Base-by-base conservation (phyloP, 30 jellyfish, hydroid and myxozoan genomes). In the Clytia hemisphaerica region DNA sequence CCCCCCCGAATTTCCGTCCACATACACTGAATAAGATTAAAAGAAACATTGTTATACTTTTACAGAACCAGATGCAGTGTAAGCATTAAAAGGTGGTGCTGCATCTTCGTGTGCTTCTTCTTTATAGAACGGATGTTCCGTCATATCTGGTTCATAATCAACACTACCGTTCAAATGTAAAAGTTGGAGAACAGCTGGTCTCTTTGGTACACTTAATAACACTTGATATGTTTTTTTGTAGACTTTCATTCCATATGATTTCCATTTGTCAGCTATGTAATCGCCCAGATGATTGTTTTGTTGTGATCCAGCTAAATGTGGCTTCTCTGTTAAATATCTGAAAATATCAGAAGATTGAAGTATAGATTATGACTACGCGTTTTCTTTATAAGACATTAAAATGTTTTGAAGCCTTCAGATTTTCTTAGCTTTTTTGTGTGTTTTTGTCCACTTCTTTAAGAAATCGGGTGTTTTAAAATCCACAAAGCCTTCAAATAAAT, bases 11-110 rank as follows among this genome's bases (percentile, higher is more conserved):
- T n/a, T n/a, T n/a, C n/a, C n/a, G n/a, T n/a, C n/a, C n/a, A n/a
- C n/a, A n/a, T n/a, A n/a, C n/a, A n/a, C n/a, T n/a, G n/a, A n/a
- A n/a, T n/a, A n/a, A n/a, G n/a, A n/a, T n/a, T n/a, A n/a, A n/a
- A n/a, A n/a, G n/a, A n/a, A n/a, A n/a, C n/a, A n/a, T 28, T 30
- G 0, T 4, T 30, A 14, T 72, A 86, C 96, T 85, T 77, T 75
- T 5, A 86, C 94, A 69, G 45, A 48, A 46, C 93, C 93, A 2
- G 93, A 80, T 0, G 94, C 85, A 18, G 96, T 71, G 59, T 71
- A 86, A 12, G 92, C 96, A 79, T 86, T 86, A 50, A 78, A 86
- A 15, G 96, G 96, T 4, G 37, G 40, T 0, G 70, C 93, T 14
- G 77, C 80, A 29, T 78, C 61, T 42, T 45, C 49, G 12, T 71